phyloP scores from a whole-genome alignment of 1,140 invertebrate species.

The Eupristina koningsbergeri region DNA sequence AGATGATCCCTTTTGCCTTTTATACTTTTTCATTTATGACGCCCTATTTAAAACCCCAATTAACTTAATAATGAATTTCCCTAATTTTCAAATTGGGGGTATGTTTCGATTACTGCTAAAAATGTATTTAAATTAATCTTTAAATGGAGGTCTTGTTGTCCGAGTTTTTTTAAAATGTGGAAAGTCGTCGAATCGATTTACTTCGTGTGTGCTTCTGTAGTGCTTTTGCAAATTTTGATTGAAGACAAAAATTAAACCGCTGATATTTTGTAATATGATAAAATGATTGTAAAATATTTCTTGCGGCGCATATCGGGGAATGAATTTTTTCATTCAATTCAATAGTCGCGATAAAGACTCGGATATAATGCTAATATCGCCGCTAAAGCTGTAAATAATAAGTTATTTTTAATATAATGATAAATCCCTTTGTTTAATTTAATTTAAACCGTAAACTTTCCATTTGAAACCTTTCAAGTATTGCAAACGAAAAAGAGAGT shows the following conservation, averaged over 20 bases:
- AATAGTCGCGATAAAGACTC: background rate
- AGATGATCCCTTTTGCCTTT: too few relatives aligned
- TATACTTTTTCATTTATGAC: too few relatives aligned
- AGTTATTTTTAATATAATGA: background rate
- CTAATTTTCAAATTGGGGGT: background rate
- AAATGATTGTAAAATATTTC: background rate
- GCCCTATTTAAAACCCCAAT: background rate
- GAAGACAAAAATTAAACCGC: background rate
- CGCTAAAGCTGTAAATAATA: background rate
- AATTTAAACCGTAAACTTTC: too few relatives aligned
- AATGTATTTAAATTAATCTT: too few relatives aligned
- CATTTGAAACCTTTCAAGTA: too few relatives aligned
- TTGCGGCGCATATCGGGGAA: background rate
- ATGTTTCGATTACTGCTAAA: background rate
- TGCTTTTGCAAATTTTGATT: too few relatives aligned
- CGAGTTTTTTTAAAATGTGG: too few relatives aligned
- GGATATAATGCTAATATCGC: background rate
- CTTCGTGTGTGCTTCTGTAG: background rate
- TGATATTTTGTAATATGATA: background rate
- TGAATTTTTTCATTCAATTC: background rate
- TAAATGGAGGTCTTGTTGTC: too few relatives aligned
- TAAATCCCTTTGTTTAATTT: too few relatives aligned
- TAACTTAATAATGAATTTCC: background rate
- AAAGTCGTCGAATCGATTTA: too few relatives aligned
- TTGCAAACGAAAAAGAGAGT: too few relatives aligned